Evolutionary conservation across 1,140 invertebrate species (phyloP).

Genomic region (Leucophenga varia): DNA sequence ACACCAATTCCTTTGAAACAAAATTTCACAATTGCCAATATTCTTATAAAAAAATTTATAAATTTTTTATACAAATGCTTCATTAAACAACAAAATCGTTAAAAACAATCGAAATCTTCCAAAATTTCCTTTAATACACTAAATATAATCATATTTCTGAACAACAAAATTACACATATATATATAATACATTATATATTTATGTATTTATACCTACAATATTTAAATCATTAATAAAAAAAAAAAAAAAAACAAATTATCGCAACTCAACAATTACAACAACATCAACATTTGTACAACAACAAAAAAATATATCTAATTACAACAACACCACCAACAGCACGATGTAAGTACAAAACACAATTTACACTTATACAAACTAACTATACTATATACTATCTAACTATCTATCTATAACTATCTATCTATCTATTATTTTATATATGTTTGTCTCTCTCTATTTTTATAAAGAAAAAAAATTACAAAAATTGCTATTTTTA

Average conservation of each 20-base stretch:
- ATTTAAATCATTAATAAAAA: too few species aligned
- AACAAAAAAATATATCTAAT: constrained; percentile 5
- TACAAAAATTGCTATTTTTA: too few species aligned
- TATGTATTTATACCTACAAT: too few species aligned
- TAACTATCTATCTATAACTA: too few species aligned
- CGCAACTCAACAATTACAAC: constrained; percentile 32
- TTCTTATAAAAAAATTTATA: not conserved
- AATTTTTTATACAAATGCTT: not conserved
- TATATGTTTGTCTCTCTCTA: too few species aligned
- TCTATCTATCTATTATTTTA: too few species aligned
- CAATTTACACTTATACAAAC: constrained; percentile 48
- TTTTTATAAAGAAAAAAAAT: too few species aligned
- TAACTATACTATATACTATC: too few species aligned
- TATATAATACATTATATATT: too few species aligned
- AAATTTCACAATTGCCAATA: not conserved
- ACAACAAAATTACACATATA: too few species aligned
- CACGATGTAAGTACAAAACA: constrained; percentile 57
- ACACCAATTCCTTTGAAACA: constrained; percentile 9
- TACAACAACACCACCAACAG: constrained; percentile 37
- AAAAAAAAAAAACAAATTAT: too few species aligned
- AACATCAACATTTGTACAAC: constrained; percentile 28
- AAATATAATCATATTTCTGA: too few species aligned
- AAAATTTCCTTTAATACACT: not conserved
- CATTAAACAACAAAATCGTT: not conserved
- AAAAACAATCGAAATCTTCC: not conserved